Evolutionary conservation across 1,140 invertebrate genomes (phyloP).

Genomic region (Lepidurus packardi): DNA sequence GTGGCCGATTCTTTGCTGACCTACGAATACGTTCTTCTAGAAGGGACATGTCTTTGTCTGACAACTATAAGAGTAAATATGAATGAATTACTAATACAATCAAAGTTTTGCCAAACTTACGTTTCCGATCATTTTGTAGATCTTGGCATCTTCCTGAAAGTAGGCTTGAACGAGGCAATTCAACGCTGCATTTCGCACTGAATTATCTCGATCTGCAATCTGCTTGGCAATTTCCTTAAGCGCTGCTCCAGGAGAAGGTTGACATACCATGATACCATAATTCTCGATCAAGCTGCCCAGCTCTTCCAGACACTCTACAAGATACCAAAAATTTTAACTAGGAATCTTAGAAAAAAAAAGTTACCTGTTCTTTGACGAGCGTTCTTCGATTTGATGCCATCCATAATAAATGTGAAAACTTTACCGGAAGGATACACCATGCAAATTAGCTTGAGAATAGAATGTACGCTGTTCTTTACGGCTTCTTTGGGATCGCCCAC

Average conservation of each 20-base stretch:
- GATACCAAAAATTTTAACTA: constrained; percentile 34
- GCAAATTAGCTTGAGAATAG: constrained; percentile 77
- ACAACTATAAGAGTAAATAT: constrained; percentile 55
- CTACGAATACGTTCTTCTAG: constrained; percentile 92
- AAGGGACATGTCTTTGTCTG: constrained; percentile 87
- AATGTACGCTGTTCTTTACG: constrained; percentile 77
- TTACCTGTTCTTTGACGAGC: constrained; percentile 82
- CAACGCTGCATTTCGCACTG: constrained; percentile 89
- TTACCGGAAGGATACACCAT: constrained; percentile 83
- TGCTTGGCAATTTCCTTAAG: constrained; percentile 88
- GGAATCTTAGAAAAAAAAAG: constrained; percentile 1
- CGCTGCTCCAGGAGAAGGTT: constrained; percentile 65
- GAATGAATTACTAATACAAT: not conserved
- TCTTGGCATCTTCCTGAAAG: constrained; percentile 79
- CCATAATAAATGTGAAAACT: constrained; percentile 83
- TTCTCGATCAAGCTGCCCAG: constrained; percentile 77
- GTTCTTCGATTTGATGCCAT: constrained; percentile 94
- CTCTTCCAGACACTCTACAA: constrained; percentile 83
- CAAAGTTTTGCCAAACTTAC: constrained; percentile 48
- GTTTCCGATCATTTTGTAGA: constrained; percentile 86
- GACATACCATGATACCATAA: constrained; percentile 78
- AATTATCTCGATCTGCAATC: constrained; percentile 91
- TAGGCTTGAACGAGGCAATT: constrained; percentile 90
- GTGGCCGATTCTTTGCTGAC: constrained; percentile 61
- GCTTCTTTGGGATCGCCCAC: constrained; percentile 94